phyloP scores from a whole-genome alignment of 2,797 vertebrate species.

The Acipenser ruthenus region DNA sequence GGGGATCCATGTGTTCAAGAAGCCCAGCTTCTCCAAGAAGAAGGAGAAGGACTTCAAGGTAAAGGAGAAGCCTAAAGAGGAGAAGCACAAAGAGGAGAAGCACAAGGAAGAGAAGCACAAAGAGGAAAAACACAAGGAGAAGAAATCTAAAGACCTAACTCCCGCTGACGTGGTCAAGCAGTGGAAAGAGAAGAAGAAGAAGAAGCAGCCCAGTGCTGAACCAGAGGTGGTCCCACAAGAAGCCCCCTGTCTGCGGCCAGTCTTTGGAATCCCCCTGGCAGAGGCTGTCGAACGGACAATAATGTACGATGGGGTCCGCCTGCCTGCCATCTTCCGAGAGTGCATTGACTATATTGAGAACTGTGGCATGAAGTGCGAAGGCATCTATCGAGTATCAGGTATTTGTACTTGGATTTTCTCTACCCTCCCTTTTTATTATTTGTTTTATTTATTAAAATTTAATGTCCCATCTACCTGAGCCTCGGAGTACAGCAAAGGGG shows the following conservation, averaged over 20 bases:
- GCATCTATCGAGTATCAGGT: slow-evolving; percentile 98
- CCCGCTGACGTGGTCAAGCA: slow-evolving; percentile 96
- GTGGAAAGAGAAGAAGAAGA: slow-evolving; percentile 99
- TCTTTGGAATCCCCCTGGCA: slow-evolving; percentile 81
- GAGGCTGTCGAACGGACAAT: slow-evolving; percentile 87
- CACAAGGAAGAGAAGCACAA: slow-evolving; percentile 73
- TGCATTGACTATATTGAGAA: slow-evolving; percentile 92
- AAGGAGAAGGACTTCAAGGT: slow-evolving; percentile 98
- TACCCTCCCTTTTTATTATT: too few species aligned
- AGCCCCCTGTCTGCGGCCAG: slow-evolving; percentile 64
- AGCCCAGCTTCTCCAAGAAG: slow-evolving; percentile 98
- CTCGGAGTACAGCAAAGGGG: too few species aligned
- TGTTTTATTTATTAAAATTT: too few species aligned
- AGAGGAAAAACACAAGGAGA: slow-evolving; percentile 94
- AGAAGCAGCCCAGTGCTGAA: slow-evolving; percentile 85
- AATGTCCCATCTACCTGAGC: too few species aligned
- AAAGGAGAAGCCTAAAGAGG: slow-evolving; percentile 83
- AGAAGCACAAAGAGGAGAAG: slow-evolving; percentile 47
- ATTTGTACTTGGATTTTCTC: slow-evolving; percentile 21
- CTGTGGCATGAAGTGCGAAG: slow-evolving; percentile 96
- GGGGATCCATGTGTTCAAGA: slow-evolving; percentile 98
- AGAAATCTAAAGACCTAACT: slow-evolving; percentile 95
- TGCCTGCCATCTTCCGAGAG: slow-evolving; percentile 90
- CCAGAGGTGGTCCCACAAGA: slow-evolving; percentile 72
- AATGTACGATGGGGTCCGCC: slow-evolving; percentile 82